These are phyloP conservation scores for Puma concolor DNA, from an alignment of 2,113 vertebrate genomes.

Conservation along the genomic window DNA sequence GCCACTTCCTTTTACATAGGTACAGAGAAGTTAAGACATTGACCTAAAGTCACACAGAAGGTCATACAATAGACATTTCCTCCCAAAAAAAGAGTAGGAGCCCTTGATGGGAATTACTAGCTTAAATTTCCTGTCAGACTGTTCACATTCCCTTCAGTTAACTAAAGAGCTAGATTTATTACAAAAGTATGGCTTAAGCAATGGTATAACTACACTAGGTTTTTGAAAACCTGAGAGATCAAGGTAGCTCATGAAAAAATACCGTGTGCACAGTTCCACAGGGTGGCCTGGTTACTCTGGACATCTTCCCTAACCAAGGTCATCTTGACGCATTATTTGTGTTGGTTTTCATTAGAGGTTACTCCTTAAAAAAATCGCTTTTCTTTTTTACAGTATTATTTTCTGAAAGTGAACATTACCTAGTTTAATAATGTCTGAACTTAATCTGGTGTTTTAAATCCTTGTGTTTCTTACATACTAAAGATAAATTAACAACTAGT, in stretches of 20 bases:
- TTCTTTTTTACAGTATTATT: background rate
- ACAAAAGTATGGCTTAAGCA: background rate
- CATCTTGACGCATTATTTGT: background rate
- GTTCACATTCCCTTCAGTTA: slow-evolving; percentile 7
- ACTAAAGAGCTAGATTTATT: slow-evolving; percentile 9
- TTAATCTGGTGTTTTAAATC: background rate
- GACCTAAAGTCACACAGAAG: background rate
- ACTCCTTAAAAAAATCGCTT: background rate
- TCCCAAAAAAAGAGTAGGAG: background rate
- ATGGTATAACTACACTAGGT: background rate
- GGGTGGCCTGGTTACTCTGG: background rate
- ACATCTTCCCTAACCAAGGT: background rate
- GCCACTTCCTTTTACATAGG: background rate
- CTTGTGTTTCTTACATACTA: slow-evolving; percentile 21
- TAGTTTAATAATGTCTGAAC: background rate
- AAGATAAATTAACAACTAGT: background rate
- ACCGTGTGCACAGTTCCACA: background rate
- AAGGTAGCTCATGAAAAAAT: background rate
- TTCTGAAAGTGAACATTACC: background rate
- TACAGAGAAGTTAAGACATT: background rate
- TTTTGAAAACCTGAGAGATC: background rate
- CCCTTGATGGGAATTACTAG: background rate
- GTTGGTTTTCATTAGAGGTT: background rate
- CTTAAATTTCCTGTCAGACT: slow-evolving; percentile 32
- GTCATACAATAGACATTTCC: background rate